A percentile compares a stretch with the other conserved stretches of the same genome.
Conservation (phyloP, 2,888 invertebrate genomes). For the Diloba caeruleocephala region DNA sequence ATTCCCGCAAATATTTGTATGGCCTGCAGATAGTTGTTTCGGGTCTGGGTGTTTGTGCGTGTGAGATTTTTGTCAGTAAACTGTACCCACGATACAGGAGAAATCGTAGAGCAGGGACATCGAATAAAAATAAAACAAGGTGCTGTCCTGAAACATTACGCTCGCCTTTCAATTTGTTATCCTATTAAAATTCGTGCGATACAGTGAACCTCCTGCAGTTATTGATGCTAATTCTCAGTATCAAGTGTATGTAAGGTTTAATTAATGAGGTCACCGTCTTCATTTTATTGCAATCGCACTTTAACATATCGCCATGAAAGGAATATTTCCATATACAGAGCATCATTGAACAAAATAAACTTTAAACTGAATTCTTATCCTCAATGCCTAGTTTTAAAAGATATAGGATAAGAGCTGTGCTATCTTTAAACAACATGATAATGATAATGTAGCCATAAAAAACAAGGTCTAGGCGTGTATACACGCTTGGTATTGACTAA, state of each 20-base stretch:
- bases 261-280: slow-evolving; percentile 30
- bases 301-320: slow-evolving; percentile 29
- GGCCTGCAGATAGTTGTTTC: no score
- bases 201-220: slow-evolving; percentile 8
- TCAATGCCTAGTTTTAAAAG: slow-evolving; percentile 15
- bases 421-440: slow-evolving; percentile 34
- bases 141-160: slow-evolving; percentile 9
- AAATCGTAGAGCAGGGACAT: no score
- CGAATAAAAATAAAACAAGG: no score
- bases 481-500: slow-evolving; percentile 7
- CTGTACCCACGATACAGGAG: no score
- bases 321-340: slow-evolving; percentile 26
- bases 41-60: no score
- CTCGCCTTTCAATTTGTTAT: slow-evolving; percentile 10
- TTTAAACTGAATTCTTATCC: slow-evolving; percentile 9
- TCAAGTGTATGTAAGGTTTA: slow-evolving; percentile 16
- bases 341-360: slow-evolving; percentile 18
- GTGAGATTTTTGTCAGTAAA: no score
- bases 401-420: slow-evolving; percentile 16
- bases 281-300: slow-evolving; percentile 42
- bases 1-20: no score
- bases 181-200: slow-evolving; percentile 2
- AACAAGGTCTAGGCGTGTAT: slow-evolving; percentile 36
- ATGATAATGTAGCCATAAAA: slow-evolving; percentile 30
- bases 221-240: slow-evolving; percentile 16